Conservation (phyloP, 2,797 vertebrate species). For the Benthosema pterotum region DNA sequence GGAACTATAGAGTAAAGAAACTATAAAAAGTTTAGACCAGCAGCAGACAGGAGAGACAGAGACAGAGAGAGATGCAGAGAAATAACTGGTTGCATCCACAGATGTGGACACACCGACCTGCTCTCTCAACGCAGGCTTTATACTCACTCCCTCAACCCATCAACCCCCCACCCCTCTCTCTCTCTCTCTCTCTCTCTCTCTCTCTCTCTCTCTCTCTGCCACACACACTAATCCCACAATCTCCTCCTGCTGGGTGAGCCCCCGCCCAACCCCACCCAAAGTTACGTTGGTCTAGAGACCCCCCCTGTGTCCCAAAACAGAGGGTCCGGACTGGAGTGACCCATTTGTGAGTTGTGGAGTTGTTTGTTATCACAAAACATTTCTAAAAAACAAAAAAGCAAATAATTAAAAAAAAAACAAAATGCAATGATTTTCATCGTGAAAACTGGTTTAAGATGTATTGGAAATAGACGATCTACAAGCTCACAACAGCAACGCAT, state of each 20-base stretch:
- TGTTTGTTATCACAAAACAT: too few relatives aligned
- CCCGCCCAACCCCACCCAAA: too few relatives aligned
- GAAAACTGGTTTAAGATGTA: too few relatives aligned
- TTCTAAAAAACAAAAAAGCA: too few relatives aligned
- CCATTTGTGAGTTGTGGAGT: too few relatives aligned
- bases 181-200: constrained; percentile 15
- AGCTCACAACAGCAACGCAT: too few relatives aligned
- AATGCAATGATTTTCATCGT: too few relatives aligned
- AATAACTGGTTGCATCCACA: constrained; percentile 42
- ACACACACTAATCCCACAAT: constrained; percentile 73
- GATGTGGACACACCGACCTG: constrained; percentile 64
- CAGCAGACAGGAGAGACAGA: constrained; percentile 26
- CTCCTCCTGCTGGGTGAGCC: constrained; percentile 62
- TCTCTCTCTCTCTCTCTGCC: constrained; percentile 17
- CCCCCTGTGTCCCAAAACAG: too few relatives aligned
- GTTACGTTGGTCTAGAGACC: too few relatives aligned
- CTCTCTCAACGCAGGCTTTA: constrained; percentile 66
- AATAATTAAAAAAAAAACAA: too few relatives aligned
- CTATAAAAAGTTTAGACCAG: constrained; percentile 25
- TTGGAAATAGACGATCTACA: too few relatives aligned
- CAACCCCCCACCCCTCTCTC: constrained; percentile 22
- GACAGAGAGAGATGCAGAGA: constrained; percentile 35
- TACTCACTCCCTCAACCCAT: constrained; percentile 44
- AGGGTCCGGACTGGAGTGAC: too few relatives aligned
- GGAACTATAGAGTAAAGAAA: constrained; percentile 3